Evolutionary conservation across 2,888 invertebrate genomes (phyloP).

Genomic region (Halictus quadricinctus): DNA sequence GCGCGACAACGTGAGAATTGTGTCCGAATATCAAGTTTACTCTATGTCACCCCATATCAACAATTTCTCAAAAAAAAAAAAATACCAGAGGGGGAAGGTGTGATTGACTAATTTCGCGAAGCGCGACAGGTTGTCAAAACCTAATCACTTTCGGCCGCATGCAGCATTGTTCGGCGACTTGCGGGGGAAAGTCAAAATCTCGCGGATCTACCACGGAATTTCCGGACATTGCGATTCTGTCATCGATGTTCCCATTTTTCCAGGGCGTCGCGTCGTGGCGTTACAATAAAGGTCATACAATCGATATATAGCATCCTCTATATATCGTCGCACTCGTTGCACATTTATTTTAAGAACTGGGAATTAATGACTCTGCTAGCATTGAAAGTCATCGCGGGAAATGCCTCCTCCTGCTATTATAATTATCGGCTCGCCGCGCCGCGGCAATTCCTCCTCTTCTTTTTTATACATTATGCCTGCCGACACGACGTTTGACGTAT

Average conservation of each 20-base stretch:
- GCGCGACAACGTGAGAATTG: too few relatives aligned
- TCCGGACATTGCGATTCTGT: conserved; percentile 39
- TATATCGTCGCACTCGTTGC: conserved; percentile 33
- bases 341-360: conserved; percentile 58
- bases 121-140: neutral
- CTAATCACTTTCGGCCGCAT: neutral
- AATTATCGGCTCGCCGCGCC: conserved; percentile 14
- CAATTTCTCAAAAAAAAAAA: neutral
- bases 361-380: conserved; percentile 45
- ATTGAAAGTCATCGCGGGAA: conserved; percentile 43
- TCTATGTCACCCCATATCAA: too few relatives aligned
- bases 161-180: neutral
- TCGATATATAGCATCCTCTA: conserved; percentile 56
- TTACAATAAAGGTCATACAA: conserved; percentile 55
- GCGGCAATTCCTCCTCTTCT: conserved; percentile 24
- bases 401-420: conserved; percentile 38
- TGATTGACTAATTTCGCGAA: neutral
- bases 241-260: conserved; percentile 60
- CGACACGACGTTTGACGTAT: conserved; percentile 8
- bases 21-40: too few relatives aligned
- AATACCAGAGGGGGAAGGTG: neutral
- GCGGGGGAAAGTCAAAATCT: neutral
- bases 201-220: neutral
- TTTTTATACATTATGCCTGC: neutral
- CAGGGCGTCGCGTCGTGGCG: conserved; percentile 36